Conservation (phyloP, 2,797 vertebrate species). For the Macroramphosus scolopax region DNA sequence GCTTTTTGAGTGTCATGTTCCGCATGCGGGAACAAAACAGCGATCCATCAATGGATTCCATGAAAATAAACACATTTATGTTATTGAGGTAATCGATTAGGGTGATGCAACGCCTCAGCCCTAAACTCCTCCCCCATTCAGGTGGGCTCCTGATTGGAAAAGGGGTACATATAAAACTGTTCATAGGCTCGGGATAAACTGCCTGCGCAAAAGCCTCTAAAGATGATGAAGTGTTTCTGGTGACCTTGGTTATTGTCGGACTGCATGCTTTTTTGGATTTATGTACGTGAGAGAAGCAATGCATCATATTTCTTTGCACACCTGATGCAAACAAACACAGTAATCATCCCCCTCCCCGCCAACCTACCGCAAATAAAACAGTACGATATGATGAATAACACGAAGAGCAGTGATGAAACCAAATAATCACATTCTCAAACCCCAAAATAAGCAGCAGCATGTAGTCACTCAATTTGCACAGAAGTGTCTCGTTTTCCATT, state of each 20-base stretch:
- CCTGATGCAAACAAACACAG: slow-evolving; percentile 23
- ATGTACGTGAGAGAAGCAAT: neutral
- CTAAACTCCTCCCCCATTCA: too few relatives aligned
- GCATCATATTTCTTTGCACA: slow-evolving; percentile 12
- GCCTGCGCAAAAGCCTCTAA: neutral
- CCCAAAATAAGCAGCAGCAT: slow-evolving; percentile 51
- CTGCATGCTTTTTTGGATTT: slow-evolving; percentile 6
- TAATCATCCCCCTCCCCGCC: slow-evolving; percentile 11
- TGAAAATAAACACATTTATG: too few relatives aligned
- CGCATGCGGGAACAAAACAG: too few relatives aligned
- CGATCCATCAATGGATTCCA: too few relatives aligned
- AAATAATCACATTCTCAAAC: slow-evolving; percentile 50
- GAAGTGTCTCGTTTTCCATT: slow-evolving; percentile 44
- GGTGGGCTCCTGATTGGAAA: too few relatives aligned
- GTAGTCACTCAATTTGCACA: slow-evolving; percentile 21
- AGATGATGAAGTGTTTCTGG: neutral
- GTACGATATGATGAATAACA: slow-evolving; percentile 53
- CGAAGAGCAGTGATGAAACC: slow-evolving; percentile 30
- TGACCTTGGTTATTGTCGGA: neutral
- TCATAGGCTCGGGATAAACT: neutral
- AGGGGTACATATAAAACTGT: too few relatives aligned
- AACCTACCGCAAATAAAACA: slow-evolving; percentile 22
- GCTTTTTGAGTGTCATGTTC: too few relatives aligned
- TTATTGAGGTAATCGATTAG: too few relatives aligned
- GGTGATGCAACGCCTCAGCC: too few relatives aligned